Evolutionary conservation across 2,888 invertebrate species (phyloP).

Genomic region (Spilarctia lutea): DNA sequence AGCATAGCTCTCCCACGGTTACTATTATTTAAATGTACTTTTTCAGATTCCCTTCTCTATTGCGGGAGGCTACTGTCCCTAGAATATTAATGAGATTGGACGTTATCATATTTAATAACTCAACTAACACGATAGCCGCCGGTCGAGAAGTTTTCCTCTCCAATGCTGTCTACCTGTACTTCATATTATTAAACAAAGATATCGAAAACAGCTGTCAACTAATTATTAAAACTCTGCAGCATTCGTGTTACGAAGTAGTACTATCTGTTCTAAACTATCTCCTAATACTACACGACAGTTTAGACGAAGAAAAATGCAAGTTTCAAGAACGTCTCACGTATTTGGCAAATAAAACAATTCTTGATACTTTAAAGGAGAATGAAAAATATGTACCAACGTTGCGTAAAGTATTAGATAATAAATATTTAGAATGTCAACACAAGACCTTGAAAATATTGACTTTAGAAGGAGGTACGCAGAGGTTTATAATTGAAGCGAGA

Average conservation of each 20-base stretch:
- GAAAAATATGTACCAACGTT: slow-evolving; percentile 54
- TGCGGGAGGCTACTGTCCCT: slow-evolving; percentile 43
- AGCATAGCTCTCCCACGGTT: too few relatives aligned
- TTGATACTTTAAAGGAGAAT: slow-evolving; percentile 45
- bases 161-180: slow-evolving; percentile 49
- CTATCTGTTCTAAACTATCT: slow-evolving; percentile 43
- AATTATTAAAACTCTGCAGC: slow-evolving; percentile 32
- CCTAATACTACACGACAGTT: slow-evolving; percentile 48
- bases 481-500: slow-evolving; percentile 54
- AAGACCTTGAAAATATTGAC: slow-evolving; percentile 69
- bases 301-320: slow-evolving; percentile 52
- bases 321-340: slow-evolving; percentile 60
- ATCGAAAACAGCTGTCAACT: slow-evolving; percentile 3
- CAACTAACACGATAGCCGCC: slow-evolving; percentile 39
- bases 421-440: slow-evolving; percentile 70
- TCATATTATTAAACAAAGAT: slow-evolving; percentile 31
- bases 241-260: slow-evolving; percentile 43
- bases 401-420: slow-evolving; percentile 54
- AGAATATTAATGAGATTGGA: slow-evolving; percentile 51
- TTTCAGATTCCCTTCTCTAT: slow-evolving; percentile 64
- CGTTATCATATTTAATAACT: slow-evolving; percentile 52
- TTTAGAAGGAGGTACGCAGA: slow-evolving; percentile 62
- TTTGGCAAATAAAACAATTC: slow-evolving; percentile 39
- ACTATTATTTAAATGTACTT: not conserved
- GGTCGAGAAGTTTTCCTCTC: slow-evolving; percentile 67